Evolutionary conservation across 23 tunicate species (phyloP), one percentile per base, ranked within the genome.

Genomic region (Styela clava): DNA sequence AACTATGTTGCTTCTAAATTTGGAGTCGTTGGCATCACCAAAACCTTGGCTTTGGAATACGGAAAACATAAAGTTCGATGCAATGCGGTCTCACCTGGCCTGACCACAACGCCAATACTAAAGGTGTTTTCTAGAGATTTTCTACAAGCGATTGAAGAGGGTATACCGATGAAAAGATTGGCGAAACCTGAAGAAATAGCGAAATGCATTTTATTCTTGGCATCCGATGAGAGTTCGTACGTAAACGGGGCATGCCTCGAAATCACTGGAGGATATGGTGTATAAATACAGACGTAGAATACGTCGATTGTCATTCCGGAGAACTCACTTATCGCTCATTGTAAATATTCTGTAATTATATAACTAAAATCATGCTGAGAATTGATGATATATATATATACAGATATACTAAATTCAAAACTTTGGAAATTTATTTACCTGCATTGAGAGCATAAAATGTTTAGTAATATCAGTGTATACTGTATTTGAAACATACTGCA

Each of bases 1-100:
- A 86, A 86, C 56, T 91, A 91, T 79, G 88, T 88, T 24, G 97
- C 97, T 33, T 82, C 91, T 16, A 91, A 91, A 83, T 87, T 87
- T 2, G 91, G 91, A 27, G 91, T 91, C 34, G 79, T 86, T 21
- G 88, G 85, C 1, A 82, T 91, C 68, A 86, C 97, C n/a, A 86
- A 86, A 83, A 30, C 88, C 2, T 68, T 83, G 61, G 97, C 91
- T 34, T 34, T 51, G 0, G 97, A 91, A 71, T 34, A 83, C 72
- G 90, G 85, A 62, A 71, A 16, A 21, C 77, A 18, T 29, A 71
- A 31, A 71, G 77, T 71, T 30, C 77, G 77, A 16, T 71, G 77
- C 34, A 71, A 71, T 33, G 33, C 77, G 2, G 77, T 71, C 5
- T 33, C 16, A 31, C 77, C 77, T 71, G 77, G 77, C 32, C 16